Evolutionary conservation across 2,888 invertebrate species (phyloP), one percentile per base, ranked within the genome.

Genomic region (Cataglyphis altisquamis): DNA sequence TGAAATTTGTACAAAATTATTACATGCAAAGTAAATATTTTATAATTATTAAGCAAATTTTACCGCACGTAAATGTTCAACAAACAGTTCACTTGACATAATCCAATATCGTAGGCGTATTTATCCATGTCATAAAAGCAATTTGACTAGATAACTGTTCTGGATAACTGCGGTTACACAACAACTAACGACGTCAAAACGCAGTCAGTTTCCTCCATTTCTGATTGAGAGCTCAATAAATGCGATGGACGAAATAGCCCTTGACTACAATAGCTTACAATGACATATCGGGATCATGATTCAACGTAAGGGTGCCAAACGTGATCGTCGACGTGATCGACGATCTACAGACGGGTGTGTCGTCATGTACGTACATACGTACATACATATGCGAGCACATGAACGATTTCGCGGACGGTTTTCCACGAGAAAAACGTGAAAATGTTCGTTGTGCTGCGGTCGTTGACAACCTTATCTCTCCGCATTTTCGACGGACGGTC

Each of bases 301-400:
- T 80, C 45, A 72, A 62, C n/a, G 72, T 70, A 45, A 60, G 21
- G 36, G 12, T 70, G 57, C 41, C 32, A 57, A 60, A 25, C 21
- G 45, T 15, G 48, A 52, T 32, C 29, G 57, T 32, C 41, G n/a
- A 39, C 9, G 67, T 41, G 36, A 86, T 89, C 84, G 81, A 86
- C 84, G 83, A 81, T 89, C 81, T 67, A 66, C 62, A 32, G 72
- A 74, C 88, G 88, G 89, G 89, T 88, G 89, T 89, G 89, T 86
- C 89, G 85, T 82, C 78, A 77, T 72, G 80, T 78, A 82, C 63
- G 68, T 72, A 73, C 66, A 66, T 66, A 60, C 48, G 29, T 52
- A 48, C 2, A 74, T 78, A 45, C 66, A 82, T 72, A 73, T 78
- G 73, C 81, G 21, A 81, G 86, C 88, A 88, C 88, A 89, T 83